phyloP scores from a whole-genome alignment of 2,113 vertebrate species.

The Lasiurus borealis region DNA sequence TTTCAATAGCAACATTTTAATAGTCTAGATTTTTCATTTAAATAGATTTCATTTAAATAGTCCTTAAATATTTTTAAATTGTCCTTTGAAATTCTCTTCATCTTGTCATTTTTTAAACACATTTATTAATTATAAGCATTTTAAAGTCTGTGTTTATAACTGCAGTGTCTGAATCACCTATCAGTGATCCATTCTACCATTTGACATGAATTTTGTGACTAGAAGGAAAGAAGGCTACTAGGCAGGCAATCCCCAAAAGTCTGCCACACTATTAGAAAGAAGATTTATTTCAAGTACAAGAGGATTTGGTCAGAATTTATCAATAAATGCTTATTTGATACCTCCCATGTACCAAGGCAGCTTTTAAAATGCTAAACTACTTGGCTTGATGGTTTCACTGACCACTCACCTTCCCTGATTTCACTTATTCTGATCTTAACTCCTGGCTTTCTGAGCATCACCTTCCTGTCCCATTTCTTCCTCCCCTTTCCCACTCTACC shows the following conservation, averaged over 20 bases:
- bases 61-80: neutral
- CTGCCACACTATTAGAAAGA: neutral
- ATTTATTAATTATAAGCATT: neutral
- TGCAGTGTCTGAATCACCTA: neutral
- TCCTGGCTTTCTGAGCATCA: neutral
- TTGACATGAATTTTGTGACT: neutral
- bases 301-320: neutral
- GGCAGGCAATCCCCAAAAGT: neutral
- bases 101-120: neutral
- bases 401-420: neutral
- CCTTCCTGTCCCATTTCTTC: neutral
- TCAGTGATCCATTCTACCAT: neutral
- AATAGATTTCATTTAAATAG: no score
- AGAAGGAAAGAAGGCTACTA: neutral
- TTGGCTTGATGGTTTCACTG: neutral
- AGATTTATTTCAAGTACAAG: neutral
- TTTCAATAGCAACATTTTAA: slow-evolving; percentile 4
- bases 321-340: neutral
- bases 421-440: neutral
- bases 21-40: slow-evolving; percentile 9
- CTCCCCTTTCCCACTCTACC: neutral
- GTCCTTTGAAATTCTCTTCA: neutral
- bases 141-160: neutral
- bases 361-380: neutral
- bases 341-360: neutral